These are phyloP conservation scores for Neelides folsomi DNA, from an alignment of 2,888 invertebrate species.

Conservation along the genomic window DNA sequence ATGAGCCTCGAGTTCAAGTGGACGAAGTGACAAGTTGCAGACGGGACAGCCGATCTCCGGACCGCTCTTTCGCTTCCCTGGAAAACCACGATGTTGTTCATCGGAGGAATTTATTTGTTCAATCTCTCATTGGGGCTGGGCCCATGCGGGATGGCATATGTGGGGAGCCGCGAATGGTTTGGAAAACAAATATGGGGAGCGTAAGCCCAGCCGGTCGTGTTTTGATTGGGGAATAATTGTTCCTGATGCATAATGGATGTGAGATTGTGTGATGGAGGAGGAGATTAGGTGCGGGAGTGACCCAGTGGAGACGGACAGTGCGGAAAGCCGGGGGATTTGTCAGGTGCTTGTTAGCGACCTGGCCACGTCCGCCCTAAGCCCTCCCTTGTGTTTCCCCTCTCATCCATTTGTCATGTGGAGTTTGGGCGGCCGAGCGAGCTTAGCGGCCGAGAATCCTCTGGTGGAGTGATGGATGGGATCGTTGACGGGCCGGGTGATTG, in stretches of 20 bases:
- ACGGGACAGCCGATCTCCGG: constrained; percentile 59
- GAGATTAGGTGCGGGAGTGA: constrained; percentile 22
- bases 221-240: no score
- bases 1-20: constrained; percentile 71
- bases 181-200: no score
- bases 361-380: constrained; percentile 33
- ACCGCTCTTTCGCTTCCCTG: constrained; percentile 26
- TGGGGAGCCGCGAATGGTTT: no score
- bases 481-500: constrained; percentile 34
- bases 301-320: constrained; percentile 23
- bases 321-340: constrained; percentile 32
- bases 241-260: no score
- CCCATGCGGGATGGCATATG: no score
- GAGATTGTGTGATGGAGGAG: no score
- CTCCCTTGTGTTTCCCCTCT: constrained; percentile 32
- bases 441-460: constrained; percentile 25
- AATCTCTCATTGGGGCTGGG: no score
- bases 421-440: constrained; percentile 10
- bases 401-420: constrained; percentile 34
- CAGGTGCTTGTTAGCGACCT: constrained; percentile 34
- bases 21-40: constrained; percentile 69
- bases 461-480: constrained; percentile 33
- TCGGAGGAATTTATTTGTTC: no score
- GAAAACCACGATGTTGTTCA: neutral
- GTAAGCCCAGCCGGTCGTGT: no score